Percentiles rank a stretch among this genome's conserved stretches.
Conservation (phyloP, 2,113 vertebrate genomes). For the Aphyosemion australe region DNA sequence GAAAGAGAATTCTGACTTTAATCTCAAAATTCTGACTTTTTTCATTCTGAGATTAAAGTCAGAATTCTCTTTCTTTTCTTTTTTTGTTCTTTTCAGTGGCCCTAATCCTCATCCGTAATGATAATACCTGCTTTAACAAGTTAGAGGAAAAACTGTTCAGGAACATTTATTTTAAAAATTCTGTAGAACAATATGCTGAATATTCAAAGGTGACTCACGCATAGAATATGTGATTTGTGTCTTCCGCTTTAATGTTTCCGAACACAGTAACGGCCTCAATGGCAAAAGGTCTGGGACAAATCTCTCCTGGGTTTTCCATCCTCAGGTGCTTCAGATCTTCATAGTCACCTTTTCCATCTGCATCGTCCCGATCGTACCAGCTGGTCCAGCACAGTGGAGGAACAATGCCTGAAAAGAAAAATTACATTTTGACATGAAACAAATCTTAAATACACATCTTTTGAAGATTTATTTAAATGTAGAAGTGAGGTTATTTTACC, state of each 20-base stretch:
- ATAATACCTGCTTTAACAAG: too few species aligned
- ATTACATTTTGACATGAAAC: neutral
- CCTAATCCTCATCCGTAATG: too few species aligned
- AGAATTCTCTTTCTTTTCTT: too few species aligned
- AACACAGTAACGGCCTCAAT: conserved; percentile 33
- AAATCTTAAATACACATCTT: too few species aligned
- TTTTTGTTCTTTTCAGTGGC: too few species aligned
- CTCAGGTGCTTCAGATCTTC: neutral
- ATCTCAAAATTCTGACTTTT: too few species aligned
- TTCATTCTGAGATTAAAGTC: too few species aligned
- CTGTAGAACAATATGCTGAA: too few species aligned
- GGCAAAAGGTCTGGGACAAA: conserved; percentile 20
- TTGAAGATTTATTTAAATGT: too few species aligned
- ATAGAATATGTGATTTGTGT: neutral
- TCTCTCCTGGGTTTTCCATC: neutral
- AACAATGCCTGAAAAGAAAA: neutral
- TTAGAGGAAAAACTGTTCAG: too few species aligned
- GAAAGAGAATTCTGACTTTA: too few species aligned
- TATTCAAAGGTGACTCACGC: neutral
- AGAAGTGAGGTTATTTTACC: neutral
- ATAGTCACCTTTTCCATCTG: conserved; percentile 29
- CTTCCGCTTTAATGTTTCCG: neutral
- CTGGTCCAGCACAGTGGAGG: conserved; percentile 49
- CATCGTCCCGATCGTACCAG: conserved; percentile 23
- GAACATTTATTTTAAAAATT: too few species aligned